A percentile compares a stretch with the other conserved stretches of the same genome.
phyloP scores from a whole-genome alignment of 2,113 vertebrate species.

The Cebus imitator region DNA sequence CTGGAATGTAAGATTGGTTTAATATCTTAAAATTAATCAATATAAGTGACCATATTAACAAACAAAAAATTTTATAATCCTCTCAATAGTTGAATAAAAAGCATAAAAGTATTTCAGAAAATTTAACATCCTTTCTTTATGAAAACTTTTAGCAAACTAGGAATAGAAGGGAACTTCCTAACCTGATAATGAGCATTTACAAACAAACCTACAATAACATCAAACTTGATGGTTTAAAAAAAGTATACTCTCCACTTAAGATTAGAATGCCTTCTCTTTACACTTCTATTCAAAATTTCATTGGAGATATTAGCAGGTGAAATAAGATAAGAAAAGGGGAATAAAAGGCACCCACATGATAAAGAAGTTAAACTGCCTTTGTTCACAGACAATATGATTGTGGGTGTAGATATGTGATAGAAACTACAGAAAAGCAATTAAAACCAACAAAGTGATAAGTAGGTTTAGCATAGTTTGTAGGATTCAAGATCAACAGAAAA shows the following conservation, averaged over 20 bases:
- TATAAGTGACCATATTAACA: background rate
- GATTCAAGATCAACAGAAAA: background rate
- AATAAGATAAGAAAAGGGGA: background rate
- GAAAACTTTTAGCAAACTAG: background rate
- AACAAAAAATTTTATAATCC: background rate
- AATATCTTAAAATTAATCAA: background rate
- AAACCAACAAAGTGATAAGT: background rate
- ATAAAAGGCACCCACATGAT: background rate
- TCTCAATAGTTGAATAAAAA: background rate
- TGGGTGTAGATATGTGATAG: background rate
- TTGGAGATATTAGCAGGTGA: background rate
- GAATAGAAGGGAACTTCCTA: background rate
- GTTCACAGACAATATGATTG: background rate
- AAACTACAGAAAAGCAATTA: background rate
- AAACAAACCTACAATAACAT: background rate
- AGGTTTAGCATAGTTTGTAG: background rate
- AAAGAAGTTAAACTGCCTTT: background rate
- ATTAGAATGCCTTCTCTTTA: background rate
- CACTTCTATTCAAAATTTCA: background rate
- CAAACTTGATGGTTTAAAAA: background rate
- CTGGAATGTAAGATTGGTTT: background rate
- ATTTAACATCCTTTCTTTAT: background rate
- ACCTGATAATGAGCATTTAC: background rate
- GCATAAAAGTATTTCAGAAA: background rate
- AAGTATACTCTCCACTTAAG: background rate